phyloP scores from a whole-genome alignment of 2,888 invertebrate species.

The Erpobdella octoculata region DNA sequence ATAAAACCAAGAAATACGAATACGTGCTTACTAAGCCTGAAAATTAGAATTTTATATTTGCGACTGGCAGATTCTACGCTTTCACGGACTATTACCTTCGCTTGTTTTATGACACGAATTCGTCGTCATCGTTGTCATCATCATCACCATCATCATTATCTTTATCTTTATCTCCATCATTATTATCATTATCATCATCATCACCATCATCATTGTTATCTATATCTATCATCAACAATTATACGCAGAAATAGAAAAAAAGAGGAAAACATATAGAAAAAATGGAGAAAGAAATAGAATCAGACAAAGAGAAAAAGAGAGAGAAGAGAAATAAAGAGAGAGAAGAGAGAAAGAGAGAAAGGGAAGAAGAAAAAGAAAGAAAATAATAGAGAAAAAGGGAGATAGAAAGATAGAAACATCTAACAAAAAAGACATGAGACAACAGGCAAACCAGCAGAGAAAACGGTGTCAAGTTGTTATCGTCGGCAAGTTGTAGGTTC shows the following conservation, averaged over 20 bases:
- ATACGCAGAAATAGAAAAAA: background rate
- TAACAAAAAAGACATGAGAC: background rate
- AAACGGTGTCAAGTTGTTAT: background rate
- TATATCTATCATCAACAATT: background rate
- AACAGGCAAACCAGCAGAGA: background rate
- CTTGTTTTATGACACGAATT: background rate
- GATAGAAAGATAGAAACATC: background rate
- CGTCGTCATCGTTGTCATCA: too few relatives aligned
- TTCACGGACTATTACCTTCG: background rate
- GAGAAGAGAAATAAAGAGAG: background rate
- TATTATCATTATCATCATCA: too few relatives aligned
- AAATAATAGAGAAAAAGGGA: background rate
- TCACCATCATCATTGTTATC: too few relatives aligned
- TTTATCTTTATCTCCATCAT: too few relatives aligned
- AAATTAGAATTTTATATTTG: background rate
- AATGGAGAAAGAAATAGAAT: background rate
- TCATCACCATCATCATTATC: too few relatives aligned
- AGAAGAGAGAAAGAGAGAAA: conserved; percentile 15
- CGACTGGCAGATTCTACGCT: background rate
- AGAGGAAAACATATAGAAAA: background rate
- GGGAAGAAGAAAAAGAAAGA: conserved; percentile 16
- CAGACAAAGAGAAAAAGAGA: conserved; percentile 9
- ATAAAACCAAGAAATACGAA: too few relatives aligned
- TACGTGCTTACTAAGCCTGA: background rate
- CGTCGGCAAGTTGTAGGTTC: background rate